A percentile compares a stretch with the other conserved stretches of the same genome.
phyloP scores from a whole-genome alignment of 2,797 vertebrate species.

The Gymnodraco acuticeps region DNA sequence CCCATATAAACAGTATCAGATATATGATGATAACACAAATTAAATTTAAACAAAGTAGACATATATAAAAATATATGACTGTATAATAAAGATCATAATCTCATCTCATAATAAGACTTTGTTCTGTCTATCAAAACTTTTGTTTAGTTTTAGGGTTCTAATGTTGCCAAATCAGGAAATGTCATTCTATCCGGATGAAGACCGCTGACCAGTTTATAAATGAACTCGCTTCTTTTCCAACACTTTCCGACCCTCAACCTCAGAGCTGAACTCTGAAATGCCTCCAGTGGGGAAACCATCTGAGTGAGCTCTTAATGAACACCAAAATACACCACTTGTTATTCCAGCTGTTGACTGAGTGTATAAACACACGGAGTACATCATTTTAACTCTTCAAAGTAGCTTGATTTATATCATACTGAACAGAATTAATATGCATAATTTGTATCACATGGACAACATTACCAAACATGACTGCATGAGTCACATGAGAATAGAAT shows the following conservation, averaged over 20 bases:
- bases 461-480: slow-evolving; percentile 62
- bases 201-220: slow-evolving; percentile 63
- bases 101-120: slow-evolving; percentile 4
- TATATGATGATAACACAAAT: not conserved
- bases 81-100: slow-evolving; percentile 4
- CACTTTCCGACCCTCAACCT: slow-evolving; percentile 63
- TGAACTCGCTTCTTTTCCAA: slow-evolving; percentile 49
- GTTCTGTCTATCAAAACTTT: slow-evolving; percentile 6
- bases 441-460: slow-evolving; percentile 75
- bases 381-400: slow-evolving; percentile 78
- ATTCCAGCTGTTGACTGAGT: slow-evolving; percentile 85
- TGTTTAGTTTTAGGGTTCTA: slow-evolving; percentile 4
- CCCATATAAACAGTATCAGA: not conserved
- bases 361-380: slow-evolving; percentile 76
- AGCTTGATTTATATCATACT: slow-evolving; percentile 75
- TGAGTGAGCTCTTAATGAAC: slow-evolving; percentile 84
- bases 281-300: slow-evolving; percentile 82
- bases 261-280: slow-evolving; percentile 78
- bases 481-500: slow-evolving; percentile 42
- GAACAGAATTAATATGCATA: slow-evolving; percentile 75
- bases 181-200: slow-evolving; percentile 59
- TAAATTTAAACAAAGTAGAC: slow-evolving; percentile 7
- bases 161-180: slow-evolving; percentile 59
- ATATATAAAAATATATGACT: slow-evolving; percentile 5
- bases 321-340: slow-evolving; percentile 82